Base-by-base conservation (phyloP, 2,113 vertebrate genomes). In the Hylia prasina region DNA sequence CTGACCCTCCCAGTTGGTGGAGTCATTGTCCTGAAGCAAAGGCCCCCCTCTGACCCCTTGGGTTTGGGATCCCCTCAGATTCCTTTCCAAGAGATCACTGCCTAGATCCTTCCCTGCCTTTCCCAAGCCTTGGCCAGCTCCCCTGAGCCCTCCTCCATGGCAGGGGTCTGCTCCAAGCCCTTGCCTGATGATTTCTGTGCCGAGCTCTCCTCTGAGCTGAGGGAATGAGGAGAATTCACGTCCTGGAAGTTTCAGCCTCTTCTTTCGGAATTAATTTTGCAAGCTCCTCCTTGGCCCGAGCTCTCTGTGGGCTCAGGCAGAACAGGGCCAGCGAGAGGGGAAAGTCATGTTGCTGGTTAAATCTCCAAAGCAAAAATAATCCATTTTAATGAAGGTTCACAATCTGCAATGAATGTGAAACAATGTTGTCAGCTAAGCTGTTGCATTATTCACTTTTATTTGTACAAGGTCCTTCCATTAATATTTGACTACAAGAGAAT, bases 371-470 rank as follows among this genome's bases (percentile, higher is more conserved):
- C 84, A 95, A 96, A 96, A 97, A 96, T 97, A 96, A 97, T 97
- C 95, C 95, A 96, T 97, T 97, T 97, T 97, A 97, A 97, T 97
- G 95, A 97, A 95, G 96, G 96, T 96, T 97, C 96, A 96, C 97
- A 97, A 95, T 96, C 97, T 94, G 93, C 96, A 96, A 90, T 95
- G 97, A 97, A 97, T 97, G 96, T 97, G 97, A 96, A 97, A 96
- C 97, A 97, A 96, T 97, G 96, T 96, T 97, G 97, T 97, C 96
- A 97, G 95, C 91, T 97, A 97, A 97, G 97, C 96, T 97, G 97
- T 93, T 97, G 96, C 96, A 97, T 97, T 97, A 97, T 97, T 97
- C 97, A 97, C 97, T 97, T 96, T 96, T 96, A 97, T 96, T 96
- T 97, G 96, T 97, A 96, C 96, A 95, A 96, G 97, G 96, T 96